Conservation (phyloP, 2,797 vertebrate genomes). For the Acrossocheilus fasciatus region DNA sequence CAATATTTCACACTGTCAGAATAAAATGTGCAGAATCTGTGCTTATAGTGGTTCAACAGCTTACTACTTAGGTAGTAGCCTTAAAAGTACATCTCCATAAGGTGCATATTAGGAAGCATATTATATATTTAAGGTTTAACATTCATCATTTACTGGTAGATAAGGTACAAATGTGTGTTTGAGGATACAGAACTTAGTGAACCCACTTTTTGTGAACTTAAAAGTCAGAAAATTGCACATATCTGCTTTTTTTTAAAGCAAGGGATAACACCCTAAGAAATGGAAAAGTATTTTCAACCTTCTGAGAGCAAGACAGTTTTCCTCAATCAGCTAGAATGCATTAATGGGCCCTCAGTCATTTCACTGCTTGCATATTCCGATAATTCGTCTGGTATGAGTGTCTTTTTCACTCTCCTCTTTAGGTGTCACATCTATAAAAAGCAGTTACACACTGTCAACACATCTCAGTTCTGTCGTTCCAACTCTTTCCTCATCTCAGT, state of each 20-base stretch:
- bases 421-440: slow-evolving; percentile 15
- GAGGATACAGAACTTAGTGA: background rate
- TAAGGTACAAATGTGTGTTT: background rate
- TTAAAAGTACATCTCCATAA: background rate
- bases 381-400: background rate
- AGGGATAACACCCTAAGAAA: background rate
- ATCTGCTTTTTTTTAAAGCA: too few species aligned
- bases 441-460: background rate
- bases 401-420: background rate
- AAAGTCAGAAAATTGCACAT: background rate
- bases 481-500: background rate
- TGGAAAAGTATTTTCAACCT: background rate
- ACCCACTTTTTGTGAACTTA: background rate
- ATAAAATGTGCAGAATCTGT: background rate
- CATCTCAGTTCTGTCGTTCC: background rate
- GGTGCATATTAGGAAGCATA: background rate
- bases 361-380: background rate
- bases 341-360: background rate
- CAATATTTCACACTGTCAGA: background rate
- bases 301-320: background rate
- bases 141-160: background rate
- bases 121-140: background rate
- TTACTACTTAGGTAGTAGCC: background rate
- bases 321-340: background rate
- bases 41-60: background rate